A percentile compares a stretch with the other conserved stretches of the same genome.
Evolutionary conservation across 2,888 invertebrate genomes (phyloP).

Genomic region (Agonum fuliginosum): DNA sequence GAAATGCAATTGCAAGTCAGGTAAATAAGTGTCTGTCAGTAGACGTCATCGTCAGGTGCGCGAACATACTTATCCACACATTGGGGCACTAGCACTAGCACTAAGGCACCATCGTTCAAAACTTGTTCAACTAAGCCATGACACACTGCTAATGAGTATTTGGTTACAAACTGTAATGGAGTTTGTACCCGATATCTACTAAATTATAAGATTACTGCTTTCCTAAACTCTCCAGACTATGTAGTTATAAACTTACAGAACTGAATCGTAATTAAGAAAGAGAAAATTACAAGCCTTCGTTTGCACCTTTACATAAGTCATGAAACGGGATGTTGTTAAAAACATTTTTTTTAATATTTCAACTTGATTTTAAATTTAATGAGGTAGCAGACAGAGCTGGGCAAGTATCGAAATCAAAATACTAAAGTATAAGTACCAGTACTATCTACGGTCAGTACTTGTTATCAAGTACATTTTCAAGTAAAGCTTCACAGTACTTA

Average conservation of each 20-base stretch:
- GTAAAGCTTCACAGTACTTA: too few relatives aligned
- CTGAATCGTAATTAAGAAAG: background rate
- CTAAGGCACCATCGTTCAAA: background rate
- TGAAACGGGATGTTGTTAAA: too few relatives aligned
- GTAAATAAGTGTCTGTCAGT: background rate
- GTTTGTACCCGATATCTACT: constrained; percentile 40
- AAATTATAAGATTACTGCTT: constrained; percentile 44
- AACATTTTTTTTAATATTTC: too few relatives aligned
- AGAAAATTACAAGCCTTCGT: too few relatives aligned
- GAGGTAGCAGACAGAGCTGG: too few relatives aligned
- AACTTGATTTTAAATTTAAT: too few relatives aligned
- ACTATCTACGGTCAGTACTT: too few relatives aligned
- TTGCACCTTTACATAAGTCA: too few relatives aligned
- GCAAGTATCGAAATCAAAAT: too few relatives aligned
- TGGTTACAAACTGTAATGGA: constrained; percentile 35
- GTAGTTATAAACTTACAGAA: background rate
- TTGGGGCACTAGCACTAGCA: background rate
- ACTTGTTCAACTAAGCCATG: constrained; percentile 40
- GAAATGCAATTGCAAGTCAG: too few relatives aligned
- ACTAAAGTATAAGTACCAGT: too few relatives aligned
- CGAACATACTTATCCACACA: constrained; percentile 12
- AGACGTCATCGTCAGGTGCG: constrained; percentile 12
- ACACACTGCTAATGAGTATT: constrained; percentile 50
- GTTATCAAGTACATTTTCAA: too few relatives aligned
- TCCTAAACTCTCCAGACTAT: constrained; percentile 9